These are phyloP conservation scores for Rotaria macrura DNA, from an alignment of 2,888 invertebrate genomes.

Conservation along the genomic window DNA sequence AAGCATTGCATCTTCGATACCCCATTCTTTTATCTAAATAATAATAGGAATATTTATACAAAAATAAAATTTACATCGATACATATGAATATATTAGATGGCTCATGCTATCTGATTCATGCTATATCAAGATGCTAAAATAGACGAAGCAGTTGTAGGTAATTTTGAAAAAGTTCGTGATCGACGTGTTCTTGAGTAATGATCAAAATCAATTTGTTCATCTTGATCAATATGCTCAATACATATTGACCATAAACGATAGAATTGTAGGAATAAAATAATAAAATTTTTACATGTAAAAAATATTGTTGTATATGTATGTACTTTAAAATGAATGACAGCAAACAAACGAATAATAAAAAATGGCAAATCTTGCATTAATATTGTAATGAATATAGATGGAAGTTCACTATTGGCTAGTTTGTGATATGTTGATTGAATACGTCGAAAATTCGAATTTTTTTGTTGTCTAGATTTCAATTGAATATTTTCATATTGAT, in stretches of 20 bases:
- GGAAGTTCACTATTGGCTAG: no score
- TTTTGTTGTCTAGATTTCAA: no score
- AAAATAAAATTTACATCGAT: not conserved
- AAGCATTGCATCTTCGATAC: conserved; percentile 31
- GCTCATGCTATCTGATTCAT: not conserved
- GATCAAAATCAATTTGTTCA: not conserved
- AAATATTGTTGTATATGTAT: not conserved
- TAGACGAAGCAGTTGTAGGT: not conserved
- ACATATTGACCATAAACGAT: not conserved
- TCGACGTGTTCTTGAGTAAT: not conserved
- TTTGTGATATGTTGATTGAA: no score
- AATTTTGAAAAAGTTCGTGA: not conserved
- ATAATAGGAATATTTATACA: not conserved
- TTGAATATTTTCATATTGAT: no score
- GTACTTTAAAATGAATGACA: not conserved
- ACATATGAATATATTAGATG: not conserved
- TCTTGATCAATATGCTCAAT: not conserved
- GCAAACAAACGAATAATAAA: not conserved
- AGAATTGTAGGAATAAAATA: not conserved
- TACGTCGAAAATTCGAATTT: no score
- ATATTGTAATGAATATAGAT: not conserved
- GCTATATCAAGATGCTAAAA: not conserved
- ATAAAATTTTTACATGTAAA: not conserved
- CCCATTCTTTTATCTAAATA: not conserved
- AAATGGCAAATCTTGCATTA: conserved; percentile 15